Conservation (phyloP, 2,797 vertebrate species). For the Channallabes apus region DNA sequence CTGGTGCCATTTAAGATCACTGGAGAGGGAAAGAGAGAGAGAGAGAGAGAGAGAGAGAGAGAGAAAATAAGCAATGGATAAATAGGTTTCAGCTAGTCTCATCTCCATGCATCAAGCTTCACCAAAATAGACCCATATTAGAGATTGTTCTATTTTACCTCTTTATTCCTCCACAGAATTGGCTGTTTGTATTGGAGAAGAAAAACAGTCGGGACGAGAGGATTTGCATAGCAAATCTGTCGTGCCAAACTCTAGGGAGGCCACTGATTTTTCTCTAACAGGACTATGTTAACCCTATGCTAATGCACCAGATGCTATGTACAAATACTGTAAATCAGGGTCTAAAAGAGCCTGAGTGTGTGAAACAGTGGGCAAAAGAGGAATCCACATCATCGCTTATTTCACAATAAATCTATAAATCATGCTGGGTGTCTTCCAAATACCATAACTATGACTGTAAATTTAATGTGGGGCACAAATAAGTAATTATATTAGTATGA, state of each 20-base stretch:
- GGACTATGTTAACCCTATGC: conserved; percentile 71
- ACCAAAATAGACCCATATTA: conserved; percentile 24
- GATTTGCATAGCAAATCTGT: conserved; percentile 71
- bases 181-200: conserved; percentile 53
- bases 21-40: neutral
- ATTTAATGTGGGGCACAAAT: neutral
- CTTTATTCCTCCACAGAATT: conserved; percentile 43
- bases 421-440: neutral
- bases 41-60: neutral
- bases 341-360: conserved; percentile 66
- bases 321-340: conserved; percentile 67
- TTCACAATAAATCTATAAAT: conserved; percentile 55
- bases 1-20: conserved; percentile 35
- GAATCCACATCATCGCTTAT: conserved; percentile 59
- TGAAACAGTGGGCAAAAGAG: conserved; percentile 61
- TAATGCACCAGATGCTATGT: conserved; percentile 73
- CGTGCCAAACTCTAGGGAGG: conserved; percentile 63
- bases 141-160: conserved; percentile 16
- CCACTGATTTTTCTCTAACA: conserved; percentile 62
- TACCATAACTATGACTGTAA: neutral
- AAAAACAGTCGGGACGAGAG: conserved; percentile 56
- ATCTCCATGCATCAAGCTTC: conserved; percentile 27
- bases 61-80: conserved; percentile 59
- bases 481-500: neutral
- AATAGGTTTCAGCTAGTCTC: conserved; percentile 46